phyloP scores from a whole-genome alignment of 2,797 vertebrate species.

The Spheniscus humboldti region DNA sequence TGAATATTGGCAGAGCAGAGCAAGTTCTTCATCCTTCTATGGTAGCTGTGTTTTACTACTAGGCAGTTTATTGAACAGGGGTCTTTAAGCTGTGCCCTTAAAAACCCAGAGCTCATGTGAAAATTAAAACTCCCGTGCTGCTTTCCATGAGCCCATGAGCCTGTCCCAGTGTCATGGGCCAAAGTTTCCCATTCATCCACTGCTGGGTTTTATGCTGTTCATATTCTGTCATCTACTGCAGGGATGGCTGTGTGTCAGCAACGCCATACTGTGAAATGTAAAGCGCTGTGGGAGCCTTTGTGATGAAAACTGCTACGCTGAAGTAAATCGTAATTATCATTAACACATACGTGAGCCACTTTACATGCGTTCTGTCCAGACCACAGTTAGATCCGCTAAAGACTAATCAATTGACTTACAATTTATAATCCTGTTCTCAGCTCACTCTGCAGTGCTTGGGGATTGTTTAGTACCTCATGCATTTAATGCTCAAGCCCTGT shows the following conservation, averaged over 20 bases:
- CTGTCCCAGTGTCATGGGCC: neutral
- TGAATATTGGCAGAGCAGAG: neutral
- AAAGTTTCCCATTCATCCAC: neutral
- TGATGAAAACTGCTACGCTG: neutral
- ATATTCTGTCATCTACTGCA: neutral
- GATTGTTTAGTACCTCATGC: constrained; percentile 6
- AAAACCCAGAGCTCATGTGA: neutral
- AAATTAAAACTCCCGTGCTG: neutral
- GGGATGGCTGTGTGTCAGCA: neutral
- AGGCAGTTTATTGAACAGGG: neutral
- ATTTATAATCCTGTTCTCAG: constrained; percentile 16
- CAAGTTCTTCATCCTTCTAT: neutral
- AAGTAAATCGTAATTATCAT: constrained; percentile 2
- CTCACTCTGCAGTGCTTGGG: neutral
- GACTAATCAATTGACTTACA: neutral
- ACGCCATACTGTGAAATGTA: neutral
- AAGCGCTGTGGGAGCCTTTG: neutral
- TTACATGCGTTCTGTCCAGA: neutral
- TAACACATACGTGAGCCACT: neutral
- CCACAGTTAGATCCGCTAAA: neutral
- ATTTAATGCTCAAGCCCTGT: neutral
- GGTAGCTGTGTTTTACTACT: neutral
- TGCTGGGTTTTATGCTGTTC: neutral
- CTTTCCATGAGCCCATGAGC: neutral
- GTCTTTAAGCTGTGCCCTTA: neutral